phyloP scores from a whole-genome alignment of 2,888 invertebrate genomes.

The Elysia crispata region DNA sequence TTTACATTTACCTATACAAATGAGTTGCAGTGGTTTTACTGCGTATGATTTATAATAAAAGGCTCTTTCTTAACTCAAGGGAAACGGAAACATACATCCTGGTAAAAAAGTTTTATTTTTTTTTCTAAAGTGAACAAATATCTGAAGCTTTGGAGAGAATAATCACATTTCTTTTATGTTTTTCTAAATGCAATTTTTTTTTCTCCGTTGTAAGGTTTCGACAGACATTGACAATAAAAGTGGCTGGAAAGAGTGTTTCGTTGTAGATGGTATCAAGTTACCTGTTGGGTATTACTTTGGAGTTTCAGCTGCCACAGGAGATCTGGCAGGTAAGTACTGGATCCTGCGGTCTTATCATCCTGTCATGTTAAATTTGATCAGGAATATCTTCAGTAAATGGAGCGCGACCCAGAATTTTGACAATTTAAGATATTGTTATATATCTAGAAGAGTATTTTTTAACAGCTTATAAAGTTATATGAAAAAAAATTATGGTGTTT shows the following conservation, averaged over 20 bases:
- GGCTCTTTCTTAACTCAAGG: no score
- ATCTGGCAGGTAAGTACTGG: conserved; percentile 82
- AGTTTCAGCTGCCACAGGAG: conserved; percentile 96
- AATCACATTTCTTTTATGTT: not conserved
- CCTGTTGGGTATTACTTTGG: conserved; percentile 98
- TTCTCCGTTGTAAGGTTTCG: conserved; percentile 83
- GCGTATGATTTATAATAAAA: no score
- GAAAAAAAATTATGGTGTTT: no score
- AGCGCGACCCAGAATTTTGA: not conserved
- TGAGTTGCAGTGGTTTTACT: no score
- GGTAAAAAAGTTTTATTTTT: no score
- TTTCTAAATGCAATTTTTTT: conserved; percentile 42
- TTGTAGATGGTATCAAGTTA: conserved; percentile 90
- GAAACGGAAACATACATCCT: no score
- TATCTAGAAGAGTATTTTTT: no score
- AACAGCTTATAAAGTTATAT: no score
- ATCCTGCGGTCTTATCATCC: not conserved
- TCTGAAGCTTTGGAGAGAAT: no score
- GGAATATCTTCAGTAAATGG: conserved; percentile 17
- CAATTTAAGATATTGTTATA: no score
- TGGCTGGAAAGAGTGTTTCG: conserved; percentile 95
- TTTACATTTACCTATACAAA: no score
- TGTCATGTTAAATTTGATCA: not conserved
- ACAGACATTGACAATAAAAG: conserved; percentile 94
- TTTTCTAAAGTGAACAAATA: no score